Percentiles rank a stretch among this genome's conserved stretches.
phyloP scores from a whole-genome alignment of 2,797 vertebrate genomes.

The Coluber constrictor region DNA sequence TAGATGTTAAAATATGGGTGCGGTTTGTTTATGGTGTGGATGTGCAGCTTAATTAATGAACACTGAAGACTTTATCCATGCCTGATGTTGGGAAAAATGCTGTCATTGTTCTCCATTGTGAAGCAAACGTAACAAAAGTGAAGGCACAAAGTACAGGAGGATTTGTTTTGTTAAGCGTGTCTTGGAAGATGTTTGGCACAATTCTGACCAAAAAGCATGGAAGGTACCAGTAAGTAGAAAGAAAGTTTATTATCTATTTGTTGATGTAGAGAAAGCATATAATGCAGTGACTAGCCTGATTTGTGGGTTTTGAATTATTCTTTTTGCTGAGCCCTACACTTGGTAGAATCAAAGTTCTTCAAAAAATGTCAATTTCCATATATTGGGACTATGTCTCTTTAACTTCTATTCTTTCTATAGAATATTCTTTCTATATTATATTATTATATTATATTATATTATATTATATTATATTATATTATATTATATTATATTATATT shows the following conservation, averaged over 20 bases:
- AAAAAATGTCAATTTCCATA: neutral
- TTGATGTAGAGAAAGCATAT: neutral
- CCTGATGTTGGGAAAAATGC: neutral
- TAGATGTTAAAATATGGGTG: neutral
- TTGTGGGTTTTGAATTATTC: neutral
- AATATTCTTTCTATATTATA: too few relatives aligned
- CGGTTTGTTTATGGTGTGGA: neutral
- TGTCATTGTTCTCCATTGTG: neutral
- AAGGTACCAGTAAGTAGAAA: neutral
- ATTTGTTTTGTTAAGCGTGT: neutral
- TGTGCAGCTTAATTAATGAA: neutral
- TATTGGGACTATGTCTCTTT: neutral
- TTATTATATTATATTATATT: neutral
- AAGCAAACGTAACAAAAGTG: neutral
- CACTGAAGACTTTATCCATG: neutral
- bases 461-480: neutral
- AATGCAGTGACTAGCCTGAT: neutral
- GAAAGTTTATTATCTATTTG: neutral
- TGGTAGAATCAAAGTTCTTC: neutral
- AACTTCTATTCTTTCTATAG: neutral
- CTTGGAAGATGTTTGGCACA: neutral
- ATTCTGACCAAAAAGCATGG: neutral
- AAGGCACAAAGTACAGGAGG: neutral
- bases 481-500: neutral
- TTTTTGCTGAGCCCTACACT: neutral